Percentiles rank a stretch among this genome's conserved stretches.
Evolutionary conservation across 2,113 vertebrate genomes (phyloP).

Genomic region (Leptodactylus fuscus): DNA sequence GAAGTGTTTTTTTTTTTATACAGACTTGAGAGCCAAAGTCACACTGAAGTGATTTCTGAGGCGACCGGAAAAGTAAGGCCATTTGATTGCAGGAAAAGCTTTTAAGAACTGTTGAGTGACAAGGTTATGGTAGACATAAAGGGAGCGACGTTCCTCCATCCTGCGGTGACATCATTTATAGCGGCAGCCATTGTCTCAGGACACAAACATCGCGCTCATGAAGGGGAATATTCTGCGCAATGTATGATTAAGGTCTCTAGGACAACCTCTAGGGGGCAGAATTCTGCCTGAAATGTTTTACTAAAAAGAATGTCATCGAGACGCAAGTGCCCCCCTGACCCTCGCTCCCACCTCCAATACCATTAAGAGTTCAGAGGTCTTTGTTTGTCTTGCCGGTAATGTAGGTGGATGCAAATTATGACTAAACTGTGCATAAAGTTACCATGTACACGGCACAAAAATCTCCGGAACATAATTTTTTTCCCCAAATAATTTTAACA

Average conservation of each 20-base stretch:
- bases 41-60: background rate
- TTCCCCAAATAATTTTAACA: no score
- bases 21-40: background rate
- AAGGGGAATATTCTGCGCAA: background rate
- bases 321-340: background rate
- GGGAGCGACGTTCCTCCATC: background rate
- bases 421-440: no score
- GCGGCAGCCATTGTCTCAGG: background rate
- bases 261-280: background rate
- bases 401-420: no score
- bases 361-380: background rate
- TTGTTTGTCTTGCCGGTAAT: no score
- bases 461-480: no score
- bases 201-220: background rate
- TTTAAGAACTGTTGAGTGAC: constrained; percentile 17
- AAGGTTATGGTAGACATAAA: background rate
- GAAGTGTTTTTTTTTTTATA: background rate
- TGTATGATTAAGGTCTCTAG: background rate
- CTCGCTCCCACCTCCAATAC: background rate
- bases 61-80: background rate
- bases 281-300: background rate
- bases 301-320: background rate
- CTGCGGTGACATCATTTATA: background rate
- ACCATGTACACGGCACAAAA: no score
- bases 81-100: constrained; percentile 9